phyloP scores from a whole-genome alignment of 1,140 invertebrate species.

The Aphelenchoides avenae region DNA sequence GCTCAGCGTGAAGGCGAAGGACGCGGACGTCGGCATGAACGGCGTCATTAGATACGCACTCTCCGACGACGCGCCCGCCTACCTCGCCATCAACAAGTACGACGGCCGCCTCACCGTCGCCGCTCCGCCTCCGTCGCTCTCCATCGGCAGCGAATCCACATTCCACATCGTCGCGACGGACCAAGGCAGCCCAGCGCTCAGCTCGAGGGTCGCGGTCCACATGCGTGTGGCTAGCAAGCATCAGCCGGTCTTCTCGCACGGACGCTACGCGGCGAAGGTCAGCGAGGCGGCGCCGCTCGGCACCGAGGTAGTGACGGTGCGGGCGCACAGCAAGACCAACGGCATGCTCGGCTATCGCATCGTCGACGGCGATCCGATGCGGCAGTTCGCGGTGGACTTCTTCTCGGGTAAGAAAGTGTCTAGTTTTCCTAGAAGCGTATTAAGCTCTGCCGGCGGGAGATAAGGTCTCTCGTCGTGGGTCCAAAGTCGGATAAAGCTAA shows the following conservation, averaged over 20 bases:
- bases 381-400: constrained; percentile 51
- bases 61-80: constrained; percentile 30
- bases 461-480: too few species aligned
- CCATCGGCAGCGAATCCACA: constrained; percentile 17
- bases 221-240: constrained; percentile 36
- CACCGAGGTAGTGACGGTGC: constrained; percentile 30
- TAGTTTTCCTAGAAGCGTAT: constrained; percentile 34
- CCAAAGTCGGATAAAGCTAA: too few species aligned
- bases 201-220: constrained; percentile 13
- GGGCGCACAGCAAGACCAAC: constrained; percentile 40
- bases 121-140: not conserved
- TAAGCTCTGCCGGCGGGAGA: not conserved
- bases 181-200: constrained; percentile 33
- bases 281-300: constrained; percentile 25
- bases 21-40: constrained; percentile 61
- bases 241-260: constrained; percentile 46
- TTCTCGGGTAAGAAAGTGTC: constrained; percentile 75
- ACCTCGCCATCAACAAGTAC: constrained; percentile 46
- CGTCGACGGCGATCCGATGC: constrained; percentile 21
- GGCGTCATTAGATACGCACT: constrained; percentile 60
- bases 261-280: constrained; percentile 31
- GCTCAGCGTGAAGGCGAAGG: constrained; percentile 60
- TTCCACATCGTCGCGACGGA: constrained; percentile 43
- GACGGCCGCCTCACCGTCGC: constrained; percentile 43
- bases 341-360: constrained; percentile 38